Percentiles rank a stretch among this genome's conserved stretches.
Evolutionary conservation across 2,797 vertebrate genomes (phyloP).

Genomic region (Monodelphis domestica): DNA sequence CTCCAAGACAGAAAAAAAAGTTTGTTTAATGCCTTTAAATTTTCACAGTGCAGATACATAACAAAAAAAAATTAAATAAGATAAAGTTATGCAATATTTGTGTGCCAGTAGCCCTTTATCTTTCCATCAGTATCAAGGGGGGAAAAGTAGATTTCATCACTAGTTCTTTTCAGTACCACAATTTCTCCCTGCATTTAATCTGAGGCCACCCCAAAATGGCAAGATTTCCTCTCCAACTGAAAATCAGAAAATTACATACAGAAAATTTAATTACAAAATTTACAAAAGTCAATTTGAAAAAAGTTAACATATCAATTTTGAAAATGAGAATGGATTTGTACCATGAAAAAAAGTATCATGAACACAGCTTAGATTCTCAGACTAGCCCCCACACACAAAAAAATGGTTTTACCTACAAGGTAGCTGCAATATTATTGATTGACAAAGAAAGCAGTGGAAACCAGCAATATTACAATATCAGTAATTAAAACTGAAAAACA

Average conservation of each 20-base stretch:
- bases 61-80: neutral
- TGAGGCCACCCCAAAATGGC: neutral
- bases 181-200: neutral
- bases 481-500: neutral
- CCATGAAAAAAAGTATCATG: neutral
- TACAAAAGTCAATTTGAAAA: no score
- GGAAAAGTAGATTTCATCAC: no score
- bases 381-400: neutral
- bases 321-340: neutral
- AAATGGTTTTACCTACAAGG: conserved; percentile 33
- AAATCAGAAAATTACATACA: no score
- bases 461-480: neutral
- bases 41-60: neutral
- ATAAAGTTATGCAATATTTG: neutral
- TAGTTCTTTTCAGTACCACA: neutral
- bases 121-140: neutral
- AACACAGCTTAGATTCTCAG: neutral
- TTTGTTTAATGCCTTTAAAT: neutral
- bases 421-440: neutral
- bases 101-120: neutral
- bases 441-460: neutral
- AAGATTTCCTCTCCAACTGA: neutral
- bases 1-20: no score
- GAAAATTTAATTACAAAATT: neutral
- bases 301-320: neutral